Percentiles rank a stretch among this genome's conserved stretches.
Evolutionary conservation across 2,113 vertebrate species (phyloP).

Genomic region (Brachypteracias leptosomus): DNA sequence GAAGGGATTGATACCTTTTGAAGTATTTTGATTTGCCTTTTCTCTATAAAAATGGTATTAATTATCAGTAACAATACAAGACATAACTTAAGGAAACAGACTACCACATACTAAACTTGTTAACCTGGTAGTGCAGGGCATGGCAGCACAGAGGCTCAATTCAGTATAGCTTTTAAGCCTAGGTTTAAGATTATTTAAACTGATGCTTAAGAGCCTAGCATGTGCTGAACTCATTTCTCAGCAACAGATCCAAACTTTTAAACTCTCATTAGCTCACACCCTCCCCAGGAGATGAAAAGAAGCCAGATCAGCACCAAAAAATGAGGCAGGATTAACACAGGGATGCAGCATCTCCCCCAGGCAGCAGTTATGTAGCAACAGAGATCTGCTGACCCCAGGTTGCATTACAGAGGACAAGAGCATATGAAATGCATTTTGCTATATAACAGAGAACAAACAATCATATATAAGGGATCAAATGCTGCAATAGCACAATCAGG

Average conservation of each 20-base stretch:
- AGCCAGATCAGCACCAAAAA: neutral
- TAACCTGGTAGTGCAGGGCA: neutral
- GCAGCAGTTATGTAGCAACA: neutral
- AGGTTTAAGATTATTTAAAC: neutral
- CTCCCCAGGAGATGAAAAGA: neutral
- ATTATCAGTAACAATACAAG: neutral
- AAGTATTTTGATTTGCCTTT: neutral
- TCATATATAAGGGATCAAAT: neutral
- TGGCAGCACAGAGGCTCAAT: fast-evolving
- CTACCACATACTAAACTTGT: neutral
- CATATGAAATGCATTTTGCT: neutral
- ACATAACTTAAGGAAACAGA: neutral
- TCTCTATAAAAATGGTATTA: neutral
- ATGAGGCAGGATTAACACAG: neutral
- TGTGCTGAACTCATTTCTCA: neutral
- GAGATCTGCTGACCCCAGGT: neutral
- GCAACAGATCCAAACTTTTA: neutral
- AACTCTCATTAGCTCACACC: neutral
- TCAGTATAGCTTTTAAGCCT: neutral
- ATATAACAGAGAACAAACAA: neutral
- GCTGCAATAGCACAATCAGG: neutral
- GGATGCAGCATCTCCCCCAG: neutral
- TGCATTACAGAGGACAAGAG: fast-evolving
- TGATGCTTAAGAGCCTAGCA: neutral
- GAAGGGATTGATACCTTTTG: neutral